Base-by-base conservation (phyloP, 37 sponge, comb jelly and placozoan species). In the Hexactinellida sp. region DNA sequence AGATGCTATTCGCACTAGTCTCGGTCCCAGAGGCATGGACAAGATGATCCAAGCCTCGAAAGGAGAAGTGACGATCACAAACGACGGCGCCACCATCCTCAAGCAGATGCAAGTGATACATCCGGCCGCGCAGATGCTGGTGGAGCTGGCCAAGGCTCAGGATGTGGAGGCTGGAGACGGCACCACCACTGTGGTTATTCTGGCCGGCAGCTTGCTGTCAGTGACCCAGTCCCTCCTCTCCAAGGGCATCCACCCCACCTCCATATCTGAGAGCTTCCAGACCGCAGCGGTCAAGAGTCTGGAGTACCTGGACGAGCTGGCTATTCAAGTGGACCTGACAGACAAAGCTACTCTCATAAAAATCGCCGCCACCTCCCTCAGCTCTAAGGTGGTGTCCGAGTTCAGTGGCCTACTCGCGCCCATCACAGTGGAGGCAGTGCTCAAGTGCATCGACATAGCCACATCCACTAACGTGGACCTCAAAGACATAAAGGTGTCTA, bases 21-120 rank as follows among this genome's bases (percentile, higher is more conserved):
- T 99, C n/a, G 99, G 99, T 10, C 99, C 99, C n/a, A 85, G 92
- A 21, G 99, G 99, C 36, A 99, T 99, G 99, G 99, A 99, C 82
- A 99, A 99, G 83, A 99, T 99, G 99, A 99, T 99, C 84, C 99
- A 94, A 87, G 87, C 84, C 23, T 36, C 85, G 19, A 88, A 51
- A 38, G 99, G 99, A 38, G 96, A 99, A 38, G 96, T 99, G 23
- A 99, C 99, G 23, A 96, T 99, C 76, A 99, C 99, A 28, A 99
- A 99, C 54, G 99, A 99, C 84, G 99, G 99, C 35, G 99, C 99
- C 36, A 99, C 99, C 38, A 99, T 99, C 55, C 92, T 99, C 34
- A 99, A 99, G 82, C 90, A 99, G 89, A 99, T 99, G 90, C 93
- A 95, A 41, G 99, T 99, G 32, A 89, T 99, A 28, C 99, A 99